phyloP scores from a whole-genome alignment of 2,888 invertebrate genomes.

The Polydrusus tereticollis region DNA sequence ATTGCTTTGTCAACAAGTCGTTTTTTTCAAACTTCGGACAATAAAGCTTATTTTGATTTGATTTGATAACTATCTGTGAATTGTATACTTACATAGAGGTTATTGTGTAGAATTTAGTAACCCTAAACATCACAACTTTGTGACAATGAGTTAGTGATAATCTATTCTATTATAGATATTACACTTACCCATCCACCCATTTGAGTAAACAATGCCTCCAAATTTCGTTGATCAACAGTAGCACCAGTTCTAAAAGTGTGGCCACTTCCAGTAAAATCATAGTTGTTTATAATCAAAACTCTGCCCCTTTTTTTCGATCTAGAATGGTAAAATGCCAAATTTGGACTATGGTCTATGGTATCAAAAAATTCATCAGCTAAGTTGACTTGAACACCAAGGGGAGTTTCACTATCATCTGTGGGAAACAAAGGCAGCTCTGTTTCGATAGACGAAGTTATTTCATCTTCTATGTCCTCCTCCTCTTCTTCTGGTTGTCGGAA shows the following conservation, averaged over 20 bases:
- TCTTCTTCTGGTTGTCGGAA: slow-evolving; percentile 27
- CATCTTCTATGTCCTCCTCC: slow-evolving; percentile 40
- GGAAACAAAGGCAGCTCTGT: slow-evolving; percentile 24
- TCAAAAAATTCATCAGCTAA: slow-evolving; percentile 53
- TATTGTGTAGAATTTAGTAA: too few relatives aligned
- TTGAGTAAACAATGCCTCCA: slow-evolving; percentile 73
- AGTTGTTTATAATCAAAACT: slow-evolving; percentile 74
- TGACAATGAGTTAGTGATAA: background rate
- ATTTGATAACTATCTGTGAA: too few relatives aligned
- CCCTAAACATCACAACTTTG: background rate
- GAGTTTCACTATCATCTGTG: slow-evolving; percentile 37
- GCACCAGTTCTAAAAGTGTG: slow-evolving; percentile 70
- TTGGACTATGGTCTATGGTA: slow-evolving; percentile 54
- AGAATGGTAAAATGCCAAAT: slow-evolving; percentile 66
- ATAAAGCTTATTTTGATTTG: too few relatives aligned
- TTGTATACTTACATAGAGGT: too few relatives aligned
- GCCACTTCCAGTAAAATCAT: slow-evolving; percentile 67
- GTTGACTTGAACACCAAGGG: slow-evolving; percentile 51
- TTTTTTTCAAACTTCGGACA: too few relatives aligned
- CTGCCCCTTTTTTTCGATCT: slow-evolving; percentile 72
- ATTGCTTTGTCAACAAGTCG: too few relatives aligned
- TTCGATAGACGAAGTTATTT: slow-evolving; percentile 45
- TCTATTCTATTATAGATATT: background rate
- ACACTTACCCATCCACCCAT: slow-evolving; percentile 63
- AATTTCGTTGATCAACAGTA: slow-evolving; percentile 70